Percentiles rank a stretch among this genome's conserved stretches.
These are phyloP conservation scores for Vimba vimba DNA, from an alignment of 2,113 vertebrate species.

Conservation along the genomic window DNA sequence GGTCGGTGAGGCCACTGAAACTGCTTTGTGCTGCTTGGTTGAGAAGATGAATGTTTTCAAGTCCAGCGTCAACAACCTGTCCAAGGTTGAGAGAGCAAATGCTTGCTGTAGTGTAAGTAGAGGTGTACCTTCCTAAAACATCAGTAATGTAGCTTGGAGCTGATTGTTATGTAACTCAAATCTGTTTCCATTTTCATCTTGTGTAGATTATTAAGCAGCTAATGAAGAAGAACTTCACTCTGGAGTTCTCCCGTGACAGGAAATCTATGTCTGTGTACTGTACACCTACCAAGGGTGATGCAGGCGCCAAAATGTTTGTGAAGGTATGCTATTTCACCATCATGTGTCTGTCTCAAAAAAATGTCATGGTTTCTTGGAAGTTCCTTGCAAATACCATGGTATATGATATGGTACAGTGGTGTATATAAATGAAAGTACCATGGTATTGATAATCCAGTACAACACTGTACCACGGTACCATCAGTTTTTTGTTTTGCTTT, in stretches of 20 bases:
- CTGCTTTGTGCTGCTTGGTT: slow-evolving; percentile 88
- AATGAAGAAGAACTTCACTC: slow-evolving; percentile 92
- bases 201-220: slow-evolving; percentile 88
- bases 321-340: slow-evolving; percentile 75
- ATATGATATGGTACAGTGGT: neutral
- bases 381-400: neutral
- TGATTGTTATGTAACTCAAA: neutral
- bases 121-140: neutral
- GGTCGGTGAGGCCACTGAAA: slow-evolving; percentile 94
- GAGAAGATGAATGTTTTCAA: slow-evolving; percentile 97
- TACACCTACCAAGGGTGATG: slow-evolving; percentile 85
- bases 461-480: too few species aligned
- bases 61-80: slow-evolving; percentile 80
- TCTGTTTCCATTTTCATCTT: neutral
- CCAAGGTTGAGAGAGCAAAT: slow-evolving; percentile 87
- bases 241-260: slow-evolving; percentile 94
- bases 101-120: slow-evolving; percentile 86
- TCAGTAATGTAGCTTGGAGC: neutral
- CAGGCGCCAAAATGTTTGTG: slow-evolving; percentile 90
- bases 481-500: too few species aligned
- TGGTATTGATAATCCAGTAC: too few species aligned
- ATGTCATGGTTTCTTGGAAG: neutral
- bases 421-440: too few species aligned
- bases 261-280: slow-evolving; percentile 96
- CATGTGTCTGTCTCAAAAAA: neutral